A percentile compares a stretch with the other conserved stretches of the same genome.
Conservation (phyloP, 1,140 invertebrate genomes). For the Popillia japonica region DNA sequence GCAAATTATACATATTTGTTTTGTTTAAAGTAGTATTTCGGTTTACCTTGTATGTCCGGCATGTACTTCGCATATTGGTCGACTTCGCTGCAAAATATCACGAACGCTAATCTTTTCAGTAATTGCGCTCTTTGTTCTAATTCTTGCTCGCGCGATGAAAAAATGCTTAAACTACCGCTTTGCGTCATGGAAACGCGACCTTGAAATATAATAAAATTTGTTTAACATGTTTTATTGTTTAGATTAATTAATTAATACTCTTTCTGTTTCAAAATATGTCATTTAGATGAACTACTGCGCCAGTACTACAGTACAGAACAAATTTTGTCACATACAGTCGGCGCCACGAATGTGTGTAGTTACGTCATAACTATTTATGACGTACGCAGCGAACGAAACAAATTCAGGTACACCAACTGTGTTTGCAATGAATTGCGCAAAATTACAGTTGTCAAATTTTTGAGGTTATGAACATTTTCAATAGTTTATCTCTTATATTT, state of each 20-base stretch:
- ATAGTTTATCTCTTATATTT: too few relatives aligned
- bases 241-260: constrained; percentile 40
- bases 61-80: constrained; percentile 94
- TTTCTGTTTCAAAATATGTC: neutral
- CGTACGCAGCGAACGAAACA: too few relatives aligned
- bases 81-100: constrained; percentile 89
- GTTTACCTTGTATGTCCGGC: constrained; percentile 90
- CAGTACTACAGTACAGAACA: too few relatives aligned
- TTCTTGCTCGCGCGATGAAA: constrained; percentile 87
- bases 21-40: constrained; percentile 28
- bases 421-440: too few relatives aligned
- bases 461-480: too few relatives aligned
- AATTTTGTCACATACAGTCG: too few relatives aligned
- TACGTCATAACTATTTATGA: too few relatives aligned
- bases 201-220: constrained; percentile 57
- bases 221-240: constrained; percentile 22
- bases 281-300: too few relatives aligned
- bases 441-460: too few relatives aligned
- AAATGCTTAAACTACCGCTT: constrained; percentile 78
- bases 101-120: constrained; percentile 88
- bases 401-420: too few relatives aligned
- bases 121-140: constrained; percentile 88
- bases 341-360: too few relatives aligned
- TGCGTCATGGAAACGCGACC: constrained; percentile 81
- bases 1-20: constrained; percentile 24